Conservation (phyloP, 2,797 vertebrate species). For the Ceryle rudis region DNA sequence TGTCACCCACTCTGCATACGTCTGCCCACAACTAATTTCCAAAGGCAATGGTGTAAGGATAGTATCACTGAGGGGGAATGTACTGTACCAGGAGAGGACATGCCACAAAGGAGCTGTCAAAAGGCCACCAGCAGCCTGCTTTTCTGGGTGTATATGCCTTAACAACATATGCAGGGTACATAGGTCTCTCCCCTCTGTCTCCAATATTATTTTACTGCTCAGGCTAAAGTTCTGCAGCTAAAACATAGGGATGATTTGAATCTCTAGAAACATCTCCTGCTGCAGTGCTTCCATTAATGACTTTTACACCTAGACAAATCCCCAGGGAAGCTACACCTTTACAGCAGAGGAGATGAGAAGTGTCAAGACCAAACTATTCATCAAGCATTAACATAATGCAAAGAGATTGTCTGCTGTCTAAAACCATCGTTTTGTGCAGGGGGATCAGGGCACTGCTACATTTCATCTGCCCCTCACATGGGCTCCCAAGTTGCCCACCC, state of each 20-base stretch:
- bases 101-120: neutral
- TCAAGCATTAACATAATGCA: neutral
- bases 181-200: neutral
- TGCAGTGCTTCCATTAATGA: neutral
- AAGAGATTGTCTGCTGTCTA: neutral
- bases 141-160: neutral
- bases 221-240: neutral
- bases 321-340: neutral
- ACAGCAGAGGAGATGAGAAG: neutral
- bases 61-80: neutral
- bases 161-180: neutral
- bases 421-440: neutral
- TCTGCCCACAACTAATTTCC: neutral
- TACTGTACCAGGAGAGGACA: neutral
- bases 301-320: neutral
- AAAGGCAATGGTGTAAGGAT: neutral
- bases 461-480: neutral
- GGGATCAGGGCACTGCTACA: neutral
- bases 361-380: neutral
- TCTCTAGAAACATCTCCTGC: neutral
- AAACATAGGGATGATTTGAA: neutral
- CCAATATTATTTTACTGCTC: neutral
- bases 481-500: neutral
- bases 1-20: neutral
- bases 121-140: neutral